Percentiles rank a stretch among this genome's conserved stretches.
Evolutionary conservation across 1,140 invertebrate genomes (phyloP).

Genomic region (Solen grandis): DNA sequence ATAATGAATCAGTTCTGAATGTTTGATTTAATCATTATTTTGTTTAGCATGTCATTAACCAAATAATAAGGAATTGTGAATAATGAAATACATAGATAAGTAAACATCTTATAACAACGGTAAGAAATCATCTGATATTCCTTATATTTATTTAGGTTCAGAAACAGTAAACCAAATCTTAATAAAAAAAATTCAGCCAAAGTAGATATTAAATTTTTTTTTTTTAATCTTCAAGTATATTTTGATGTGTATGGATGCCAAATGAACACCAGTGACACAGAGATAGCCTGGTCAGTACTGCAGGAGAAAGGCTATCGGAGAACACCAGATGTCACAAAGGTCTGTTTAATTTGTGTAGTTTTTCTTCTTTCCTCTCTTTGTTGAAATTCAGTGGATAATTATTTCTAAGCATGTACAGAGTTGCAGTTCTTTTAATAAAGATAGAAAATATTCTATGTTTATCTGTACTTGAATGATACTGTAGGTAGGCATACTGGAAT

Average conservation of each 20-base stretch:
- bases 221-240: no score
- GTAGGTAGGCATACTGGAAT: no score
- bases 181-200: no score
- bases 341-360: conserved; percentile 62
- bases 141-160: no score
- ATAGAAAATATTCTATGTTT: neutral
- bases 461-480: no score
- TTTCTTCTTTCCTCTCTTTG: neutral
- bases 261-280: conserved; percentile 98
- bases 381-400: neutral
- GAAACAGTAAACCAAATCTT: no score
- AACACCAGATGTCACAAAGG: conserved; percentile 81
- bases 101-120: no score
- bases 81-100: no score
- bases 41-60: neutral
- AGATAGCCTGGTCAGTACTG: conserved; percentile 95
- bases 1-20: neutral
- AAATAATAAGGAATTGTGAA: no score
- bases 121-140: no score
- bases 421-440: neutral
- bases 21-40: neutral
- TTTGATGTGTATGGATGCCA: conserved; percentile 97
- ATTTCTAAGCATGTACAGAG: neutral
- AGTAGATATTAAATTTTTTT: no score
- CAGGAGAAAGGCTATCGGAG: conserved; percentile 88